Base-by-base conservation (phyloP, 2,113 vertebrate genomes). In the Epinephelus cyanopodus region DNA sequence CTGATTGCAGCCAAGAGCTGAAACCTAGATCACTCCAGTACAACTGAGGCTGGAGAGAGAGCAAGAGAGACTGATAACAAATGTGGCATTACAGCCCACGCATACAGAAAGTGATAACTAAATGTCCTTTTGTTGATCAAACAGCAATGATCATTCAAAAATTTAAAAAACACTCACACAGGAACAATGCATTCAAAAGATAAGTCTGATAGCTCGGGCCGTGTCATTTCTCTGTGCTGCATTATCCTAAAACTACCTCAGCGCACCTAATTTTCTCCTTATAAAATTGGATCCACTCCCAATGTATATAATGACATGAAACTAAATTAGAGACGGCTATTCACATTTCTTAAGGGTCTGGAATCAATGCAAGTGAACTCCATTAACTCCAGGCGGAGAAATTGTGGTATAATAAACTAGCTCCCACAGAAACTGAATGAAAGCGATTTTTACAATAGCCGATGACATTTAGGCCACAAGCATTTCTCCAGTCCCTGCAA, bases 1-100 rank as follows among this genome's bases (percentile, higher is more conserved):
- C 90, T 84, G 85, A 90, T 90, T 37, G 54, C 77, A 84, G 92
- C 94, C 94, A 95, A 93, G 71, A 93, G 86, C 90, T 83, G 78
- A 87, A 92, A 87, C 90, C 85, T 77, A 76, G 90, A 92, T 91
- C 93, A 91, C 81, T 92, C 85, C 84, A 79, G 64, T 83, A 86
- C 86, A 90, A 87, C 80, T 14, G 61, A 91, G 84, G 89, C 83
- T 85, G 77, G 87, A 90, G 86, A 75, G 80, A 83, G 91, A 81
- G 86, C 81, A 89, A 74, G 75, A 87, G 73, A 82, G 74, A 81
- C 85, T 64, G 79, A 83, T 89, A 92, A 93, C 89, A 93, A 92
- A 90, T 42, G 84, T 89, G 91, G 72, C 88, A 88, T 90, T 76
- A 57, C 72, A 81, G 65, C 89, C 83, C 86, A 92, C 88, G 37